Conservation (phyloP, 2,113 vertebrate species). For the Zosterops lateralis region DNA sequence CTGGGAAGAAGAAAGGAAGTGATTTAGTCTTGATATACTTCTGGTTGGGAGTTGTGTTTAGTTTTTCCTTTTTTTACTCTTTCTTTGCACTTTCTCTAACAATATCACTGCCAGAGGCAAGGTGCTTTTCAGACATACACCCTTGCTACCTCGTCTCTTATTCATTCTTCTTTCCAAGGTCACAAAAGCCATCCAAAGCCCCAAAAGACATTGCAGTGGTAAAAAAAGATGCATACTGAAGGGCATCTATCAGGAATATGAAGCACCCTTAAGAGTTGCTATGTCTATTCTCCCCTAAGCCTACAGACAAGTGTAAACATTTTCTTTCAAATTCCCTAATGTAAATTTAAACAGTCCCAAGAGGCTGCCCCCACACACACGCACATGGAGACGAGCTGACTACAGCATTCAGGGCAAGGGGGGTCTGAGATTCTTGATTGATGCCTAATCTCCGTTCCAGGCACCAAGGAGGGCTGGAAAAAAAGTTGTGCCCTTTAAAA, state of each 20-base stretch:
- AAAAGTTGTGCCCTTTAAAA: conserved; percentile 26
- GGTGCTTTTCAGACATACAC: neutral
- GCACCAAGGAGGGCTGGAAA: conserved; percentile 6
- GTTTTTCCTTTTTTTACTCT: neutral
- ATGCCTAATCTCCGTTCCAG: neutral
- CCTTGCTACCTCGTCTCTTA: neutral
- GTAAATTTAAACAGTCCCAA: neutral
- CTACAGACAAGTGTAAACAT: neutral
- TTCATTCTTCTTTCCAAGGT: neutral
- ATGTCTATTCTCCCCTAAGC: neutral
- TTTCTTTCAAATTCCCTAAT: neutral
- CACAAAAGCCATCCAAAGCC: neutral
- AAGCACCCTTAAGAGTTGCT: neutral
- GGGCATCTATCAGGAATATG: neutral
- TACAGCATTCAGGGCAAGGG: neutral
- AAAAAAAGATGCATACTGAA: neutral
- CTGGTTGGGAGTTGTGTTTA: neutral
- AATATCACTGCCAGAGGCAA: neutral
- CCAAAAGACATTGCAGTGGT: neutral
- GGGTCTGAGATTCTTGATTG: neutral
- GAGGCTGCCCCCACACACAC: neutral
- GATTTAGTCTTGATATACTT: conserved; percentile 10
- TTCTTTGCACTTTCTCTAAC: neutral
- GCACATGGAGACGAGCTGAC: neutral
- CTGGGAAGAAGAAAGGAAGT: neutral